These are phyloP conservation scores for Zenarchopterus dispar DNA, from an alignment of 2,797 vertebrate genomes.

Conservation along the genomic window DNA sequence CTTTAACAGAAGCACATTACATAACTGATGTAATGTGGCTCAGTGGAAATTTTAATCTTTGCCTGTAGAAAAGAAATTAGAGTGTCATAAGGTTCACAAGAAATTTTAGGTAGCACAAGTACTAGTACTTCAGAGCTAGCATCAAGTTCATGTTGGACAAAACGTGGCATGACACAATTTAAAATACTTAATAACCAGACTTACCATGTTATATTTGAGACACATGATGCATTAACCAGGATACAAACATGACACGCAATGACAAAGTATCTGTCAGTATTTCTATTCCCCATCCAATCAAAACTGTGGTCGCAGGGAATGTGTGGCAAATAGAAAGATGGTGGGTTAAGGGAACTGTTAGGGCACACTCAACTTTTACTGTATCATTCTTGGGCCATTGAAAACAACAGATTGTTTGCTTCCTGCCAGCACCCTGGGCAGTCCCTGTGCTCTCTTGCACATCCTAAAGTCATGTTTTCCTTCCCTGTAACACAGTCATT, in stretches of 20 bases:
- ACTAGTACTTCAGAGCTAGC: too few species aligned
- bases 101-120: too few species aligned
- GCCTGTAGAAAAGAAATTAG: too few species aligned
- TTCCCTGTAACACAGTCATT: slow-evolving; percentile 22
- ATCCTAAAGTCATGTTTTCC: slow-evolving; percentile 7
- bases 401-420: not conserved
- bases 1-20: too few species aligned
- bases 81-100: too few species aligned
- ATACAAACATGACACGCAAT: too few species aligned
- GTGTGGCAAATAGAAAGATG: not conserved
- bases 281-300: slow-evolving; percentile 5
- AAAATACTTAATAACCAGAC: not conserved
- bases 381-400: not conserved
- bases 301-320: not conserved
- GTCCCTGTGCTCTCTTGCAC: not conserved
- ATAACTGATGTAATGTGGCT: too few species aligned
- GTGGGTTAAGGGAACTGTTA: not conserved
- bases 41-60: too few species aligned
- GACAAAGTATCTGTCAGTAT: not conserved
- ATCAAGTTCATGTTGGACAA: too few species aligned
- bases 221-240: not conserved
- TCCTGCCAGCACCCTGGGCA: not conserved
- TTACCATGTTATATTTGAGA: not conserved
- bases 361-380: not conserved
- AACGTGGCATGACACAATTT: too few species aligned